A percentile compares a stretch with the other conserved stretches of the same genome.
Conservation (phyloP, 2,113 vertebrate genomes). For the Antennarius striatus region DNA sequence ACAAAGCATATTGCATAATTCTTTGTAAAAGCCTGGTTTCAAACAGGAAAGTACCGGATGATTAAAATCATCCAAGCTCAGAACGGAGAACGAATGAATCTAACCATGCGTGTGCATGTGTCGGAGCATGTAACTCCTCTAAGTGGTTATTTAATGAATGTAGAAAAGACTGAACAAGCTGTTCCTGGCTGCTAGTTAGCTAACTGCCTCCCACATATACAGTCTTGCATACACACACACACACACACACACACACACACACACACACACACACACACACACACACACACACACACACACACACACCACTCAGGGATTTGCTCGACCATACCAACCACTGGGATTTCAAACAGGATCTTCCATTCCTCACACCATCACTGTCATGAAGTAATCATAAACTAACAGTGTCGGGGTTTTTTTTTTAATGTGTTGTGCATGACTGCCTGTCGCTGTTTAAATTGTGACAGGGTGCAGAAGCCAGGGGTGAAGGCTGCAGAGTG, state of each 20-base stretch:
- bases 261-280: background rate
- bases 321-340: slow-evolving; percentile 27
- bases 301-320: slow-evolving; percentile 26
- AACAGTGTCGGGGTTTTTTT: slow-evolving; percentile 20
- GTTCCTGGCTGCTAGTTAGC: slow-evolving; percentile 47
- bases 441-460: slow-evolving; percentile 26
- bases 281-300: background rate
- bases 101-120: slow-evolving; percentile 22
- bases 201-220: slow-evolving; percentile 34
- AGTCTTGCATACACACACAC: background rate
- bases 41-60: slow-evolving; percentile 3
- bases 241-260: background rate
- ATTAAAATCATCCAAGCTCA: background rate
- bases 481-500: slow-evolving; percentile 26
- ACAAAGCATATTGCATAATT: background rate
- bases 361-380: slow-evolving; percentile 16
- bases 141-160: slow-evolving; percentile 44
- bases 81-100: slow-evolving; percentile 2
- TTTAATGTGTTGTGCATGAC: background rate
- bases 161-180: slow-evolving; percentile 46
- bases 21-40: background rate
- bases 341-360: slow-evolving; percentile 42
- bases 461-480: slow-evolving; percentile 20
- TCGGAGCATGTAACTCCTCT: slow-evolving; percentile 24
- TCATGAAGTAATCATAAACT: slow-evolving; percentile 19